A percentile compares a stretch with the other conserved stretches of the same genome.
Conservation (phyloP, 2,797 vertebrate species). For the Anomalospiza imberbis region DNA sequence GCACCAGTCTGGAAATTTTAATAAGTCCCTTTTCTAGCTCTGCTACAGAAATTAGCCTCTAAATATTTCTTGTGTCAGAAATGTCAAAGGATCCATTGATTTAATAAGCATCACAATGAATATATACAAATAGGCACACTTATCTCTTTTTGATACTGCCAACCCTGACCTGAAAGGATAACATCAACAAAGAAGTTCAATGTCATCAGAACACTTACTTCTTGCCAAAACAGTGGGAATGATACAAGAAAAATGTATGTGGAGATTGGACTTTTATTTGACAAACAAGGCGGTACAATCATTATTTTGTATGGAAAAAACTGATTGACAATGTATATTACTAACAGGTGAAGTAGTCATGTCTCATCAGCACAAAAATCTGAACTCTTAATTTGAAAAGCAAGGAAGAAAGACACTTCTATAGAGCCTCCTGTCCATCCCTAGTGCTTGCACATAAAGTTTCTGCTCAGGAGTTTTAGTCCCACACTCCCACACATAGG, state of each 20-base stretch:
- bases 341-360: not conserved
- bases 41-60: not conserved
- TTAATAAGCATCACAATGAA: not conserved
- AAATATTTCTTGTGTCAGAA: not conserved
- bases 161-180: not conserved
- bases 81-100: not conserved
- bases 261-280: not conserved
- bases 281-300: not conserved
- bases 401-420: not conserved
- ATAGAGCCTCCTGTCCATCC: fast-evolving
- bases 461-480: not conserved
- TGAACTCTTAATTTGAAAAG: not conserved
- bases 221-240: not conserved
- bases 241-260: not conserved
- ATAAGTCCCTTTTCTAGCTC: not conserved
- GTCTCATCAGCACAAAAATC: not conserved
- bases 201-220: not conserved
- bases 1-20: not conserved
- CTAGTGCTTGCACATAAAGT: not conserved
- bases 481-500: not conserved
- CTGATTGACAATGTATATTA: not conserved
- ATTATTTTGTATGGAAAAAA: not conserved
- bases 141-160: not conserved
- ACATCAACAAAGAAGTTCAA: not conserved
- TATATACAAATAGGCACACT: not conserved